These are phyloP conservation scores for Fregata magnificens DNA, from an alignment of 2,113 vertebrate species.

Conservation along the genomic window DNA sequence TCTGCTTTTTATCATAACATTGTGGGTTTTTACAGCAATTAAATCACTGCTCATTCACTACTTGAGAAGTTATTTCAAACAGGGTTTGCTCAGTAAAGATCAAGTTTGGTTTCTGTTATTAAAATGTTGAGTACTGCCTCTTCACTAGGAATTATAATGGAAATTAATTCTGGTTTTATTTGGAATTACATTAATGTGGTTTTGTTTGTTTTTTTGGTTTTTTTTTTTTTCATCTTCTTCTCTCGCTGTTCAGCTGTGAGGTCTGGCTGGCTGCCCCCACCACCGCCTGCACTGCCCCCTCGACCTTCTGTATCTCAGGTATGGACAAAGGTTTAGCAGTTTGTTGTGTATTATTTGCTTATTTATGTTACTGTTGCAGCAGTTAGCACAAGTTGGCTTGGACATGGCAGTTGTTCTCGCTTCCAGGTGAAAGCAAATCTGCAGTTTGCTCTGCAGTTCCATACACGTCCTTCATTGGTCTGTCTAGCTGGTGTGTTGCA, in stretches of 20 bases:
- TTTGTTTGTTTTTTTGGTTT: neutral
- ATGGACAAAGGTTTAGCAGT: constrained; percentile 23
- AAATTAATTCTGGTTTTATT: neutral
- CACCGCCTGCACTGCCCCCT: constrained; percentile 89
- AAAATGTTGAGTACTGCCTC: neutral
- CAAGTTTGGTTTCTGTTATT: neutral
- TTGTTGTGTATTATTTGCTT: neutral
- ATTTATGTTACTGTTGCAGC: neutral
- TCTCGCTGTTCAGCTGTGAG: constrained; percentile 72
- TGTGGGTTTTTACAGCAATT: neutral
- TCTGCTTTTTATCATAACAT: neutral
- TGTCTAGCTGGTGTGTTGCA: neutral
- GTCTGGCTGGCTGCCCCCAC: constrained; percentile 83
- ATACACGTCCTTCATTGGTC: neutral
- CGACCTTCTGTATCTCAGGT: constrained; percentile 88
- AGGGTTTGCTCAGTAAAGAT: neutral
- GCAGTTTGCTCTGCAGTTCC: neutral
- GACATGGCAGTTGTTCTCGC: neutral
- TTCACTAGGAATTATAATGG: neutral
- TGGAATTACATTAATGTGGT: neutral
- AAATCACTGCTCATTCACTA: neutral
- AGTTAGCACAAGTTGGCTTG: neutral
- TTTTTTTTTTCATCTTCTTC: neutral
- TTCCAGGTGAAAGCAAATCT: neutral
- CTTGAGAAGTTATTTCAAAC: neutral